Percentiles rank a stretch among this genome's conserved stretches.
phyloP scores from a whole-genome alignment of 2,888 invertebrate species.

The Diploptera punctata region DNA sequence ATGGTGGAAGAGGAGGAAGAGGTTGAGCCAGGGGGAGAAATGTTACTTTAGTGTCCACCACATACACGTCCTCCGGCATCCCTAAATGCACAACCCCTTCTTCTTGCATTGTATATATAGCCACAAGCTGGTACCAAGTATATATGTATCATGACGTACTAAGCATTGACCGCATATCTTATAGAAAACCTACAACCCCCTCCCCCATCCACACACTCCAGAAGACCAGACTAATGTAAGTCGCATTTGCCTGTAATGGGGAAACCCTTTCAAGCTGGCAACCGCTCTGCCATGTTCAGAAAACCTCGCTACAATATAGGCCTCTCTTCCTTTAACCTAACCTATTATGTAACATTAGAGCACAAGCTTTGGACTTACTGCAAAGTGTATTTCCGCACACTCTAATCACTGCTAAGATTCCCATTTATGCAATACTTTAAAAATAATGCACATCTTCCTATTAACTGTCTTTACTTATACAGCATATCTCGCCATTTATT shows the following conservation, averaged over 20 bases:
- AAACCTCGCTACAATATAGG: conserved; percentile 17
- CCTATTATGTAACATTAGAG: conserved; percentile 20
- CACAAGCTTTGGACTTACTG: neutral
- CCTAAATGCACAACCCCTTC: conserved; percentile 30
- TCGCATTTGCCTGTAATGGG: conserved; percentile 38
- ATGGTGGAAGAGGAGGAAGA: conserved; percentile 9
- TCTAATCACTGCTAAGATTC: conserved; percentile 13
- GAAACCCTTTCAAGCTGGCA: conserved; percentile 18
- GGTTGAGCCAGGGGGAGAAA: conserved; percentile 22
- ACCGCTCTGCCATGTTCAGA: conserved; percentile 10
- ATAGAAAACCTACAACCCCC: conserved; percentile 22
- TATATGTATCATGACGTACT: neutral
- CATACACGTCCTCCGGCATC: conserved; percentile 25
- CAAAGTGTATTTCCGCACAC: neutral
- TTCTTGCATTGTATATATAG: conserved; percentile 29
- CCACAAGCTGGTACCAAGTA: conserved; percentile 33
- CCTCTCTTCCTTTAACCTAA: conserved; percentile 18
- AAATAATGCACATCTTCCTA: too few species aligned
- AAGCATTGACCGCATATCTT: conserved; percentile 28
- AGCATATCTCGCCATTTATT: too few species aligned
- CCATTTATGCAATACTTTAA: too few species aligned
- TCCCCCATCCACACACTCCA: too few species aligned
- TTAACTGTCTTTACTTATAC: too few species aligned
- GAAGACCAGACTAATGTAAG: conserved; percentile 40
- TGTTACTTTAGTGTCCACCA: conserved; percentile 21